These are phyloP conservation scores for Rhinogobius similis DNA, from an alignment of 2,113 vertebrate genomes.

Conservation along the genomic window DNA sequence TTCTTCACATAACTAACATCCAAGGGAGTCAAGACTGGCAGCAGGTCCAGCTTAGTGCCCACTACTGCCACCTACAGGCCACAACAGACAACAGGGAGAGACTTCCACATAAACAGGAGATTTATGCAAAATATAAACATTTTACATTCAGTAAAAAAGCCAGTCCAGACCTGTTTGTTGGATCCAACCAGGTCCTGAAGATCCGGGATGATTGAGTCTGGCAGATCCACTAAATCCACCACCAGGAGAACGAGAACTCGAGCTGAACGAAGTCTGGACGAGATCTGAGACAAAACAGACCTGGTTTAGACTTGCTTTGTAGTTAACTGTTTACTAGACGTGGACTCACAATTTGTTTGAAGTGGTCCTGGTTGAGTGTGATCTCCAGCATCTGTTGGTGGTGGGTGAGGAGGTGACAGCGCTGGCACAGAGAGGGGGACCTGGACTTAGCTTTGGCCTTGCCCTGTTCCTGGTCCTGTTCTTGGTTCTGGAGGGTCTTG, in stretches of 20 bases:
- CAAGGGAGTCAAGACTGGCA: neutral
- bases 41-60: neutral
- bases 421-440: conserved; percentile 72
- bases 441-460: neutral
- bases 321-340: too few relatives aligned
- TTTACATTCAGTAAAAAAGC: neutral
- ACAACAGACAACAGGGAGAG: neutral
- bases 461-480: conserved; percentile 34
- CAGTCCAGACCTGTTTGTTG: conserved; percentile 72
- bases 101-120: neutral
- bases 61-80: conserved; percentile 6
- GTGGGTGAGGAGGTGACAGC: conserved; percentile 83
- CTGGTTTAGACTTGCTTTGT: neutral
- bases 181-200: conserved; percentile 73
- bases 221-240: conserved; percentile 86
- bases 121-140: too few relatives aligned
- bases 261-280: neutral
- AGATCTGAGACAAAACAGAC: neutral
- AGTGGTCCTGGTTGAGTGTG: neutral
- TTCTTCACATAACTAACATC: conserved; percentile 78
- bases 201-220: conserved; percentile 79
- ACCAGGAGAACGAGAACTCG: conserved; percentile 84
- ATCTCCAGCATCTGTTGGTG: conserved; percentile 78
- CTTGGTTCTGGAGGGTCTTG: conserved; percentile 51
- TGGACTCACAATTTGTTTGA: neutral